phyloP scores from a whole-genome alignment of 92 coral and sea anemone species.

The Zoanthus sociatus region DNA sequence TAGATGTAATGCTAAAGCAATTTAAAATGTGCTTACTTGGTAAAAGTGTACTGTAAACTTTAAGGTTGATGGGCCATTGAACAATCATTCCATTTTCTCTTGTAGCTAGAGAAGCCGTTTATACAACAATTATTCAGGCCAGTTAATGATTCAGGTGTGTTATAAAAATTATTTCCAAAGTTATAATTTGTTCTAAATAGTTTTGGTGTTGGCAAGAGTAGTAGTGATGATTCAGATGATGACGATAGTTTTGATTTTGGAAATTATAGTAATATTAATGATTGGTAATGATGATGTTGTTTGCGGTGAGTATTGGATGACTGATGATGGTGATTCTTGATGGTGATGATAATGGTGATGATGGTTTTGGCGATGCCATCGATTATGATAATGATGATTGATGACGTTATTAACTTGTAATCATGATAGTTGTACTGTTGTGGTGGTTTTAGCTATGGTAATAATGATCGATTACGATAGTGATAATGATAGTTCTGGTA shows the following conservation, averaged over 20 bases:
- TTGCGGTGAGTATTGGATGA: background rate
- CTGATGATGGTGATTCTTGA: background rate
- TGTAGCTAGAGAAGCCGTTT: slow-evolving; percentile 84
- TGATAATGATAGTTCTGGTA: too few relatives aligned
- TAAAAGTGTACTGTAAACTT: background rate
- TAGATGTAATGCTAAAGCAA: too few relatives aligned
- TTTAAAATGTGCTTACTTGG: background rate
- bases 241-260: background rate
- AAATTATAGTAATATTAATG: background rate
- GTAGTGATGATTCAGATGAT: background rate
- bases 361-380: background rate
- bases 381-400: background rate
- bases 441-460: too few relatives aligned
- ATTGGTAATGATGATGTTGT: background rate
- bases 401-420: background rate
- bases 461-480: too few relatives aligned
- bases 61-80: background rate
- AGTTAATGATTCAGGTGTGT: slow-evolving; percentile 76
- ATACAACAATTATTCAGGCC: slow-evolving; percentile 88
- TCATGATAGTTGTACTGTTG: too few relatives aligned
- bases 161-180: background rate
- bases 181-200: background rate
- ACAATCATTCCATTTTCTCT: background rate
- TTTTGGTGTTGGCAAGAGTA: background rate
- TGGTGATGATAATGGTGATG: background rate